These are phyloP conservation scores for Eremobia ochroleuca DNA, from an alignment of 2,888 invertebrate genomes.

Conservation along the genomic window DNA sequence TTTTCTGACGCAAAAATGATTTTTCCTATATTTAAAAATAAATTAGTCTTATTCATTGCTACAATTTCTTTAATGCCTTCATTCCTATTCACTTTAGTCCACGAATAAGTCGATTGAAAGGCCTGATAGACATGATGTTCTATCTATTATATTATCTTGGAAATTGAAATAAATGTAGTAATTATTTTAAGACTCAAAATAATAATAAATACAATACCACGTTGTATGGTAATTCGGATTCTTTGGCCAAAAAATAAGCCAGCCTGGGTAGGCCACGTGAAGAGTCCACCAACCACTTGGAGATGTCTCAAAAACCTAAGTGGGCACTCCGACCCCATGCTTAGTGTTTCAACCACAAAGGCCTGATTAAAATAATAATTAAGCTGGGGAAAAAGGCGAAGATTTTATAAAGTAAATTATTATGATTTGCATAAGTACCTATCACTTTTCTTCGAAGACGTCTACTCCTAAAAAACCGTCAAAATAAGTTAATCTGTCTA, in stretches of 20 bases:
- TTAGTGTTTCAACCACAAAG: too few relatives aligned
- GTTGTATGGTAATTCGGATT: neutral
- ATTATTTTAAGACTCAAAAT: too few relatives aligned
- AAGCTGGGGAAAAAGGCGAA: neutral
- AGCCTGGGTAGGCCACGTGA: too few relatives aligned
- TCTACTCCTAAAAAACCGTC: neutral
- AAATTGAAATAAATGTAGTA: neutral
- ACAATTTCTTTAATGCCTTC: neutral
- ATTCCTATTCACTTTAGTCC: neutral
- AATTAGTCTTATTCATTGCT: neutral
- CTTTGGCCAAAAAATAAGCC: too few relatives aligned
- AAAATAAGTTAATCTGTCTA: too few relatives aligned
- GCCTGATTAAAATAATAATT: neutral
- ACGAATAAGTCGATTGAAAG: neutral
- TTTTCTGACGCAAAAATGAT: conserved; percentile 6
- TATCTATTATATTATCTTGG: neutral
- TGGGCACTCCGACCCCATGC: too few relatives aligned
- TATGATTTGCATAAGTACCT: too few relatives aligned
- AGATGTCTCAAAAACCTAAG: too few relatives aligned
- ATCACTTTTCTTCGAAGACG: neutral
- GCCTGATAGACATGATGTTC: too few relatives aligned
- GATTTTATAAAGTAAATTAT: neutral
- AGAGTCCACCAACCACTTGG: too few relatives aligned
- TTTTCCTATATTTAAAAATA: neutral
- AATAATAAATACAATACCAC: too few relatives aligned